These are phyloP conservation scores for Sebastes vulpes DNA, from an alignment of 2,797 vertebrate genomes.

Conservation along the genomic window DNA sequence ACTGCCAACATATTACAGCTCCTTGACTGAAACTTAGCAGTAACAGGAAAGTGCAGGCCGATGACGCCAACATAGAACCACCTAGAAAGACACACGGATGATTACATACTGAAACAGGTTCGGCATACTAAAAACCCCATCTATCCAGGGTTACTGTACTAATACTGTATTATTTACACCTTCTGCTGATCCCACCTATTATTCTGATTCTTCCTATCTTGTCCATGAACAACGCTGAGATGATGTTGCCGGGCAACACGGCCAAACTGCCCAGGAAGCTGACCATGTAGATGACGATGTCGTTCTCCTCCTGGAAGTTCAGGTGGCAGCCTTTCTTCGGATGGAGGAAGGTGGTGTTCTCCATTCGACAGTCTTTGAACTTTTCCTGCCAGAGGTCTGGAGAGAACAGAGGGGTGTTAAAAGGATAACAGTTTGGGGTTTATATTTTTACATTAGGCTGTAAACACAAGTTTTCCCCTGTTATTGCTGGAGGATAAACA, in stretches of 20 bases:
- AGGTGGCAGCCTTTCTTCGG: constrained; percentile 95
- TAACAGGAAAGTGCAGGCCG: constrained; percentile 95
- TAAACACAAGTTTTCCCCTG: background rate
- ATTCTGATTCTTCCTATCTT: constrained; percentile 95
- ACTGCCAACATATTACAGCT: constrained; percentile 96
- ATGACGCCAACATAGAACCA: constrained; percentile 93
- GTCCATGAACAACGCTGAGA: constrained; percentile 97
- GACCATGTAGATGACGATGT: constrained; percentile 96
- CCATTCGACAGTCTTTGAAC: constrained; percentile 91
- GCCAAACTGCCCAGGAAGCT: constrained; percentile 97
- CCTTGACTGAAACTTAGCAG: constrained; percentile 95
- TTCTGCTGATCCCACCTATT: constrained; percentile 90
- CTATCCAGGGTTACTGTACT: background rate
- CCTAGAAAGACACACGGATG: constrained; percentile 71
- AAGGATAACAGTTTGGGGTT: background rate
- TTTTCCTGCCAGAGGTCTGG: constrained; percentile 94
- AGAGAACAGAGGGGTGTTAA: background rate
- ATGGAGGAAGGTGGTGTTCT: constrained; percentile 90
- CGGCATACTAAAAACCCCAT: background rate
- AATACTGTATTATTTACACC: background rate
- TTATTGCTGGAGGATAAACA: background rate
- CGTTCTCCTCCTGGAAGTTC: constrained; percentile 95
- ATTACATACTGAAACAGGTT: background rate
- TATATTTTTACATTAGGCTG: background rate
- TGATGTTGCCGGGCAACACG: constrained; percentile 95